Base-by-base conservation (phyloP, 1,140 invertebrate species). In the Drosophila bipectinata region DNA sequence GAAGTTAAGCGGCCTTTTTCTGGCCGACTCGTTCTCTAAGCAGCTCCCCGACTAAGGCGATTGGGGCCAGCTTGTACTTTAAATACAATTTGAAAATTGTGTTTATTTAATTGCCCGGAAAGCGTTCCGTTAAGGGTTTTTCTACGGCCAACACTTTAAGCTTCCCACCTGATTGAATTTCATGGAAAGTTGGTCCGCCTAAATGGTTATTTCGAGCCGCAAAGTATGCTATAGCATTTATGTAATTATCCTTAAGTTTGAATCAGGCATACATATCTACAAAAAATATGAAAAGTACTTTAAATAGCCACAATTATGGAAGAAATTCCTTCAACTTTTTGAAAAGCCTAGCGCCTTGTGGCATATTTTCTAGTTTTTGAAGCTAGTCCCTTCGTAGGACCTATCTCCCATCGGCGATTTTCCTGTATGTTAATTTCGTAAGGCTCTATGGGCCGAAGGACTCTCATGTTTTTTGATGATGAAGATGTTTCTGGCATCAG, bases 11-110 rank as follows among this genome's bases (percentile, higher is more conserved):
- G 59, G 26, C 56, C 45, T 52, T 41, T 61, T 53, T 59, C 48
- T 66, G 45, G 39, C 47, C 54, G 63, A 68, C 4, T 39, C 63
- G 53, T 21, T 51, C 3, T 15, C 55, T 55, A 45, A 54, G 15
- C 45, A 49, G 62, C 32, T 37, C 34, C 1, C 12, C 32, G n/a
- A 39, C 39, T 52, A 47, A 53, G 45, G 32, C 30, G 49, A 32
- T 67, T 47, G 21, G 41, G 49, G 37, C 47, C 68, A 64, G 62
- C 55, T 59, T 88, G 71, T 88, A 83, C 79, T 88, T 88, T 88
- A 88, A 88, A 88, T 88, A 89, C 87, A 79, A 88, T 88, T 88
- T 83, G 79, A 77, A 88, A 88, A 88, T 88, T 88, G 83, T 88
- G 83, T 88, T 88, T 79, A 88, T 88, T 88, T 88, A 88, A 88